Evolutionary conservation across 92 coral and sea anemone genomes (phyloP), one percentile per base, ranked within the genome.

Genomic region (Phenganax stokvisi): DNA sequence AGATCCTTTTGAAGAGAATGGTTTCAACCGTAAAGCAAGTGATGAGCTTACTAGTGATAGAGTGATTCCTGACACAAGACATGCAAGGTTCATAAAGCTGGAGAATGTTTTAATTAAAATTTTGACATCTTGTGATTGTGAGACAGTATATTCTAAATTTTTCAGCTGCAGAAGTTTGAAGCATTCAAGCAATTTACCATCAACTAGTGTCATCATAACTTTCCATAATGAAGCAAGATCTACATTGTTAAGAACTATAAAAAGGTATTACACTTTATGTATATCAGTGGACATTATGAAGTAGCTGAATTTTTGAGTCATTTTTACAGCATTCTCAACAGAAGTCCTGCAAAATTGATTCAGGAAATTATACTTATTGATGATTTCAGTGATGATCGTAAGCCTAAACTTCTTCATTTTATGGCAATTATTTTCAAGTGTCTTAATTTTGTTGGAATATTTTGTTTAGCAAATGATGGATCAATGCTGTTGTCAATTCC

Each of bases 201-300:
- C 97, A 28, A 94, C 98, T 17, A 86, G 92, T 87, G 88, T 94
- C 12, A 94, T 94, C 54, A 94, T 94, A 87, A 94, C 98, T 57
- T 94, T 91, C 57, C 91, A 94, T 76, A 94, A 94, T 81, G 98
- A 94, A 72, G 98, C 97, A 77, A 91, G 98, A 70, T 94, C 98
- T 16, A 91, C 98, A 3, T 88, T 94, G 52, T 85, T 91, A 56
- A 91, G 98, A 84, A 94, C 98, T 63, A 85, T 94, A 6, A 91
- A 80, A 83, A 94, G 98, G 98, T 94, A 79, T 16, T 3, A 51
- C 12, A 12, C 12, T 27, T 30, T 56, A 51, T 16, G 17, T 80
- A 52, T 30, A 80, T 28, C 10, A 10, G 60, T 31, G 54, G 52
- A 20, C 15, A 12, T 52, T 47, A 51, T 72, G 25, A 10, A 44